Evolutionary conservation across 1,140 invertebrate genomes (phyloP), one percentile per base, ranked within the genome.

Genomic region (Drosophila sucinea): DNA sequence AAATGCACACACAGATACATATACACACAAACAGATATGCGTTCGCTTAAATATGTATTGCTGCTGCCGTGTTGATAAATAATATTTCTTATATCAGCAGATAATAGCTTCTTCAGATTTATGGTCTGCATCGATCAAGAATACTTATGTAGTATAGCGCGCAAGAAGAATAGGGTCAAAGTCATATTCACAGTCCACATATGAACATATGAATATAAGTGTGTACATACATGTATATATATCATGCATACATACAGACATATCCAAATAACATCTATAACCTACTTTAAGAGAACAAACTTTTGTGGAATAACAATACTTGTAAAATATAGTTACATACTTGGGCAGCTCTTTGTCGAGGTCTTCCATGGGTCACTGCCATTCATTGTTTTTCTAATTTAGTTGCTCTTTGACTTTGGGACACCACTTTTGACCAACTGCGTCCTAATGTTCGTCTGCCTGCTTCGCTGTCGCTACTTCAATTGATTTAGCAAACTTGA

Each of bases 401-500:
- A 33, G 17, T 3, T 38, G 3, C 32, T 17, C 17, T 38, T 58
- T 25, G 6, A 23, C 17, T n/a, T 23, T 58, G 1, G 44, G 32
- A 35, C 4, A 38, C 56, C 56, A 38, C n/a, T 7, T 57, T 33
- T n/a, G 55, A 23, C 17, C 7, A 23, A 44, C 41, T 23, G n/a
- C 35, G 51, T 29, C 25, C 51, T n/a, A 29, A 8, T 17, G 27
- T 55, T 30, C 33, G n/a, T 8, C n/a, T 7, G 30, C 11, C 55
- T 57, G 55, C 55, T 17, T 33, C 8, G n/a, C 32, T 58, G n/a
- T 57, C 27, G 32, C 29, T 1, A 23, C 17, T 33, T 25, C n/a
- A 35, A 57, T 57, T 57, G 55, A 57, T 57, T 57, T 57, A 32
- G 17, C 56, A 58, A 58, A 58, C 56, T 38, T 4, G 4, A 25